phyloP scores from a whole-genome alignment of 2,888 invertebrate species.

The Oconnorella tubifera region DNA sequence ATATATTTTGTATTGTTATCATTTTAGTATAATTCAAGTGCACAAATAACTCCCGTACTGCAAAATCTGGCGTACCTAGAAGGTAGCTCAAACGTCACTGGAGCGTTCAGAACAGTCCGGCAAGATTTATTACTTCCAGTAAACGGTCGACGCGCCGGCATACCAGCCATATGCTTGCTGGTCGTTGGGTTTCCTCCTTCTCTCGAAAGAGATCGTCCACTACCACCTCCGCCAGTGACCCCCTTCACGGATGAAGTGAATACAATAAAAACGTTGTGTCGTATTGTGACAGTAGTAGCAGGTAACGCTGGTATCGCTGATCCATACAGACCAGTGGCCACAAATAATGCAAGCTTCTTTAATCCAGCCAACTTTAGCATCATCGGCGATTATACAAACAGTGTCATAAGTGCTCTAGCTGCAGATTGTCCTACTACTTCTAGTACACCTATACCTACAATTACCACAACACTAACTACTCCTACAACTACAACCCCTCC shows the following conservation, averaged over 20 bases:
- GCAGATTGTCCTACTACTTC: conserved; percentile 8
- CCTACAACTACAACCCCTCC: conserved; percentile 1
- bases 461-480: neutral
- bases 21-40: conserved; percentile 2
- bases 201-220: neutral
- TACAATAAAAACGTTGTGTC: conserved; percentile 2
- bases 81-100: conserved; percentile 14
- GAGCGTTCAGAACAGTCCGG: conserved; percentile 5
- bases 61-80: conserved; percentile 6
- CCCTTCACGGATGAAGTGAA: conserved; percentile 5
- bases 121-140: neutral
- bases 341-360: neutral
- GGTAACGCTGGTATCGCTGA: neutral
- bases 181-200: conserved; percentile 7
- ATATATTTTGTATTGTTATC: too few species aligned
- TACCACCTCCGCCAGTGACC: neutral
- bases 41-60: neutral
- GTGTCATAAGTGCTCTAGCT: neutral
- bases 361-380: conserved; percentile 2
- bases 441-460: conserved; percentile 1
- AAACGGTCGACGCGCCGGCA: conserved; percentile 6
- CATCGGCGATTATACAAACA: neutral
- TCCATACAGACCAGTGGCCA: neutral
- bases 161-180: conserved; percentile 9
- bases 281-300: conserved; percentile 7